Base-by-base conservation (phyloP, 2,113 vertebrate genomes). In the Psephotus haematonotus region DNA sequence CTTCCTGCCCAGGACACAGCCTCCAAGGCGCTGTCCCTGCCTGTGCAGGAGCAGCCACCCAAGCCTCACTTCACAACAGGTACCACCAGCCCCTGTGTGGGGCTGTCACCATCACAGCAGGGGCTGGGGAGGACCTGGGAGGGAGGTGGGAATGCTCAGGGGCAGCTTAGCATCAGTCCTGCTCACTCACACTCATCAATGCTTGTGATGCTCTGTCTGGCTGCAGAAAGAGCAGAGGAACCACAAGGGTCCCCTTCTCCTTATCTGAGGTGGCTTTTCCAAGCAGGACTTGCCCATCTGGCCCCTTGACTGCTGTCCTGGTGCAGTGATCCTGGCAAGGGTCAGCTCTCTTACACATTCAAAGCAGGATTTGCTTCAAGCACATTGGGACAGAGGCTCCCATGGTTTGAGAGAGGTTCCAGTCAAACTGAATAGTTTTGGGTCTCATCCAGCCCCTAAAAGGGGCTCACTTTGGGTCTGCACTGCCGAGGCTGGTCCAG, bases 31-130 rank as follows among this genome's bases (percentile, higher is more conserved):
- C 93, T 97, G 28, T 44, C 95, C 65, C 98, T 98, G 90, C 91
- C 98, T 13, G 95, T 97, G 88, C 96, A 98, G 76, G 98, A 99
- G 60, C 92, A 96, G 27, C 97, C 97, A 18, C 75, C 95, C 91
- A 98, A 98, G 88, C 96, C 98, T 0, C 98, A 98, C 74, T 99
- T 98, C 96, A 98, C 98, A 67, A 99, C 99, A 96, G 99, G 99
- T 99, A 87, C 0, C 3, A 14, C 14, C 1, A 6, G 35, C 2
- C 49, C 46, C 67, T 24, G 3, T 10, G 49, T 1, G 4, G 83
- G 33, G 25, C 10, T 67, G 50, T 7, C 62, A 11, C 23, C 4
- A 18, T 59, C 11, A 20, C 37, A 2, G 41, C 90, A 2, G 79
- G 31, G 29, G 4, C 28, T 53, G 29, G 65, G 59, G 70, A 31